These are phyloP conservation scores for Ferrisia virgata DNA, from an alignment of 2,888 invertebrate genomes.

Conservation along the genomic window DNA sequence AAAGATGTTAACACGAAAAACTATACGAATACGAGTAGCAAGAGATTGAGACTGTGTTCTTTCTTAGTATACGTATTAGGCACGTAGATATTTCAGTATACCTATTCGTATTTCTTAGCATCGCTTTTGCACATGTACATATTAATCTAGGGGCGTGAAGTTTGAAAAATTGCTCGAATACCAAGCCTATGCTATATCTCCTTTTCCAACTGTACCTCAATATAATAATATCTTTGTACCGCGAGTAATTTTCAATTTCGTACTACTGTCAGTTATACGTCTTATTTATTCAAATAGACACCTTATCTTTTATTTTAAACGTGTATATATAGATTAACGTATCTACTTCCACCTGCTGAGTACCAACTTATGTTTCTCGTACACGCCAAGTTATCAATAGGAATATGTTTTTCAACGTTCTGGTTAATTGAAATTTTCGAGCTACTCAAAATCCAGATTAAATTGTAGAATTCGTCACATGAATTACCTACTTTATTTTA, in stretches of 20 bases:
- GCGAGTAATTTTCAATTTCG: conserved; percentile 24
- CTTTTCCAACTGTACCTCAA: not conserved
- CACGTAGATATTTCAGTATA: too few species aligned
- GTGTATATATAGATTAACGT: not conserved
- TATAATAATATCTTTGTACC: not conserved
- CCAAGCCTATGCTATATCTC: not conserved
- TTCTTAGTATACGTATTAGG: too few species aligned
- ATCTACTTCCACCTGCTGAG: too few species aligned
- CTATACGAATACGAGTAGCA: not conserved
- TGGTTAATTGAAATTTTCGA: too few species aligned
- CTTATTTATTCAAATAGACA: conserved; percentile 22
- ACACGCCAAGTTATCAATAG: too few species aligned
- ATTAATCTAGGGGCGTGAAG: not conserved
- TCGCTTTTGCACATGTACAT: not conserved
- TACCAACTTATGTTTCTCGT: too few species aligned
- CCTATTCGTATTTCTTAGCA: not conserved
- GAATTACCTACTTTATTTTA: too few species aligned
- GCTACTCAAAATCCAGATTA: too few species aligned
- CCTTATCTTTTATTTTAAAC: not conserved
- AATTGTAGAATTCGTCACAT: too few species aligned
- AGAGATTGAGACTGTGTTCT: not conserved
- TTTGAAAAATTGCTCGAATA: not conserved
- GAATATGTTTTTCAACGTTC: too few species aligned
- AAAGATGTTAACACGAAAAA: not conserved
- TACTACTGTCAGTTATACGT: conserved; percentile 1